Evolutionary conservation across 1,140 invertebrate genomes (phyloP), one percentile per base, ranked within the genome.

Genomic region (Brachionus manjavacas): DNA sequence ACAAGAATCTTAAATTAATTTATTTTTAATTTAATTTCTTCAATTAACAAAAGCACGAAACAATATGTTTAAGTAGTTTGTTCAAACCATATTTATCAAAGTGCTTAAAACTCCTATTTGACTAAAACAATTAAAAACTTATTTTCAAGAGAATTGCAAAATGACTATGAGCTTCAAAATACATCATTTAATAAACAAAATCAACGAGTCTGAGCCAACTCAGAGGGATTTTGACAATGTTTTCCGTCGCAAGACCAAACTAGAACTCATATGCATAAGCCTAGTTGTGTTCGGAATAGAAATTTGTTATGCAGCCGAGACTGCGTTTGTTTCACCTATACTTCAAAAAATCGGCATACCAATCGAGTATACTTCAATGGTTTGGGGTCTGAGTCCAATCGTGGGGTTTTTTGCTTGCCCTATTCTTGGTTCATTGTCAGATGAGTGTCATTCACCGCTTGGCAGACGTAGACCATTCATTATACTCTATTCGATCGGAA

Each of bases 201-300:
- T 76, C 3, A 43, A 76, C 25, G 23, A 46, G 25, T 49, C 72
- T 25, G 46, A 76, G 20, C 72, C 72, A 25, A 76, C 72, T 35
- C 41, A 76, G 16, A 52, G 64, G 16, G 79, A 83, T 31, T 83
- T 31, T 28, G 12, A 46, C 7, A 70, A 52, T 49, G 39, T 46
- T 28, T 39, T 14, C n/a, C 35, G 94, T 87, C 91, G 91, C 84
- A 98, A 97, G 90, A 93, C 93, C 1, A 90, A 94, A 20, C 87
- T 91, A 7, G 95, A 98, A 88, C 88, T 98, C 52, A 92, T 97
- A 43, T 91, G 94, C 2, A 92, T 98, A 68, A 96, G 95, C 11
- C 94, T 95, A 0, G 95, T 95, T 0, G 96, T 98, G 0, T 97
- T 96, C 93, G 96, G 96, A 0, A 97, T 98, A 64, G 96, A 98